A percentile compares a stretch with the other conserved stretches of the same genome.
These are phyloP conservation scores for Mus pahari DNA, from an alignment of 2,113 vertebrate genomes.

Conservation along the genomic window DNA sequence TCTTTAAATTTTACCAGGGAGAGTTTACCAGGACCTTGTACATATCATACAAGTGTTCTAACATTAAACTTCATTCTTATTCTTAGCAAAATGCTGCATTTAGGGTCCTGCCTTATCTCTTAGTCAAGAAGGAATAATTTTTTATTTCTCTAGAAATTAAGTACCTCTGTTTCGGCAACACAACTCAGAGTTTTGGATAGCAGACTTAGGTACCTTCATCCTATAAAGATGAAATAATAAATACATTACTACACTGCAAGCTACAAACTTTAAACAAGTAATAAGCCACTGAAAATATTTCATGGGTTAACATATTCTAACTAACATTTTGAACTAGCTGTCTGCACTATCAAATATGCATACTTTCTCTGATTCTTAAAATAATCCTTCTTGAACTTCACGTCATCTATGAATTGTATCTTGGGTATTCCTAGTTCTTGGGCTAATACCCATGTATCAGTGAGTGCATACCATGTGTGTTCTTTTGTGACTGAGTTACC, in stretches of 20 bases:
- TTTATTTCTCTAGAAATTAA: neutral
- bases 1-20: neutral
- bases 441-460: too few species aligned
- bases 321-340: neutral
- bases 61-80: neutral
- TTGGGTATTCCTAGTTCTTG: too few species aligned
- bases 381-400: neutral
- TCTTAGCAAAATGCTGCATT: neutral
- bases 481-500: too few species aligned
- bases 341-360: neutral
- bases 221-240: neutral
- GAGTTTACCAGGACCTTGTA: neutral
- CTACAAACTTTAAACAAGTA: neutral
- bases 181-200: neutral
- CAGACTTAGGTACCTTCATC: neutral
- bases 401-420: too few species aligned
- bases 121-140: neutral
- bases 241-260: neutral
- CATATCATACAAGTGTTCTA: neutral
- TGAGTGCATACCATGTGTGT: too few species aligned
- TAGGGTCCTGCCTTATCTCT: neutral
- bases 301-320: neutral
- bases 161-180: neutral
- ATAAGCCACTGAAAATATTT: neutral
- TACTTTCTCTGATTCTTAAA: neutral